A percentile compares a stretch with the other conserved stretches of the same genome.
Conservation (phyloP, 2,113 vertebrate genomes). For the Paralichthys olivaceus region DNA sequence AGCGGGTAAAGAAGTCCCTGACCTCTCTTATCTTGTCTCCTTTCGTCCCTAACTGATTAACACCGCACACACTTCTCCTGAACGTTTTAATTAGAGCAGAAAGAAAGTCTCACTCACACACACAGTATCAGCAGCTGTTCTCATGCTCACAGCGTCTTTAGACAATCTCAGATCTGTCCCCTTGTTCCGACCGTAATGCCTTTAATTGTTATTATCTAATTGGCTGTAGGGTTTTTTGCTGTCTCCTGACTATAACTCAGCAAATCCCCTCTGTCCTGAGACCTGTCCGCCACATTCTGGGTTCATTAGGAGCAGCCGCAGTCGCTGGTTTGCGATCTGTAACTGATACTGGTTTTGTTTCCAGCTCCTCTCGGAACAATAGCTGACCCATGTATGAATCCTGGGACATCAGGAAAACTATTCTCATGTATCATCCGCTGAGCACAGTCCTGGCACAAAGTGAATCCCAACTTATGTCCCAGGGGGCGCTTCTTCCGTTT, state of each 20-base stretch:
- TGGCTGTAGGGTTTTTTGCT: constrained; percentile 25
- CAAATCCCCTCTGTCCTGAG: constrained; percentile 36
- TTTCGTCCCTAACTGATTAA: constrained; percentile 44
- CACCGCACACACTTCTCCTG: constrained; percentile 43
- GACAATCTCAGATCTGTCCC: constrained; percentile 47
- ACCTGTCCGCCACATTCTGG: constrained; percentile 11
- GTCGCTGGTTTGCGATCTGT: constrained; percentile 23
- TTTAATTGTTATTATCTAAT: constrained; percentile 63
- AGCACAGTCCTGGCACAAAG: neutral
- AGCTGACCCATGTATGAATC: constrained; percentile 2
- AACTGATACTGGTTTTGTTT: constrained; percentile 29
- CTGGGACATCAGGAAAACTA: constrained; percentile 13
- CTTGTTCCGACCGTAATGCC: constrained; percentile 21
- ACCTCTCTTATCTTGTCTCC: constrained; percentile 48
- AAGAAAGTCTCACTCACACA: constrained; percentile 29
- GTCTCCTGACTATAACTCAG: constrained; percentile 23
- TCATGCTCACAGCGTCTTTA: constrained; percentile 31
- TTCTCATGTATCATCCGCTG: constrained; percentile 3
- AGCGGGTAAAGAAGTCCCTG: constrained; percentile 4
- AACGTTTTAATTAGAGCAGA: constrained; percentile 67
- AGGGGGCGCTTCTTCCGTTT: neutral
- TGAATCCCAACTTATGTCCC: neutral
- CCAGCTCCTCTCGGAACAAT: constrained; percentile 31
- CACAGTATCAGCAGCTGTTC: constrained; percentile 19
- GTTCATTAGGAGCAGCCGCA: constrained; percentile 19